phyloP scores from a whole-genome alignment of 2,888 invertebrate species.

The Tachina fera region DNA sequence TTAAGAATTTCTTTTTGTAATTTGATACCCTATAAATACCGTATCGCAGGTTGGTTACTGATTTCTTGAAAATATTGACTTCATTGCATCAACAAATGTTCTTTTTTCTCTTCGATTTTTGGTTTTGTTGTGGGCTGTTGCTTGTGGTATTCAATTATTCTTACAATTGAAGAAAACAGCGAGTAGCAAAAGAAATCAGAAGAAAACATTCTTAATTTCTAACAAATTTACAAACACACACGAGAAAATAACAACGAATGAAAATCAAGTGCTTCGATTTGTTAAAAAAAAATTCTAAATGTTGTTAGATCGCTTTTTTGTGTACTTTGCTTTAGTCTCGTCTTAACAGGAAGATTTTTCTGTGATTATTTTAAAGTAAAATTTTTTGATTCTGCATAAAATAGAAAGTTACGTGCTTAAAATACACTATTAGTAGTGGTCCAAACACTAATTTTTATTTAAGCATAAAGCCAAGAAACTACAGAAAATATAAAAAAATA shows the following conservation, averaged over 20 bases:
- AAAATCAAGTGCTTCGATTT: conserved; percentile 66
- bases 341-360: conserved; percentile 33
- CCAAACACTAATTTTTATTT: conserved; percentile 45
- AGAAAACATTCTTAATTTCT: conserved; percentile 59
- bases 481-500: conserved; percentile 1
- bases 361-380: conserved; percentile 52
- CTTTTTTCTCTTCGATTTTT: not conserved
- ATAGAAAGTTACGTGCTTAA: conserved; percentile 70
- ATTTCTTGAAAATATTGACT: conserved; percentile 44
- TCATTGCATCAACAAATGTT: conserved; percentile 67
- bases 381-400: conserved; percentile 39
- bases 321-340: not conserved
- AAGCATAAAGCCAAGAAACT: conserved; percentile 5
- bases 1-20: not conserved
- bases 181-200: conserved; percentile 5
- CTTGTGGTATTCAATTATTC: conserved; percentile 55
- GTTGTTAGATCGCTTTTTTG: conserved; percentile 32
- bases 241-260: conserved; percentile 25
- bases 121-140: conserved; percentile 48
- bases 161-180: conserved; percentile 23
- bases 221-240: conserved; percentile 64
- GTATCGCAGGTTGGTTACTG: conserved; percentile 28
- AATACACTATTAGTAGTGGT: conserved; percentile 64
- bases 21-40: not conserved
- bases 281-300: conserved; percentile 63